phyloP scores from a whole-genome alignment of 2,113 vertebrate genomes.

The Tapirus terrestris region DNA sequence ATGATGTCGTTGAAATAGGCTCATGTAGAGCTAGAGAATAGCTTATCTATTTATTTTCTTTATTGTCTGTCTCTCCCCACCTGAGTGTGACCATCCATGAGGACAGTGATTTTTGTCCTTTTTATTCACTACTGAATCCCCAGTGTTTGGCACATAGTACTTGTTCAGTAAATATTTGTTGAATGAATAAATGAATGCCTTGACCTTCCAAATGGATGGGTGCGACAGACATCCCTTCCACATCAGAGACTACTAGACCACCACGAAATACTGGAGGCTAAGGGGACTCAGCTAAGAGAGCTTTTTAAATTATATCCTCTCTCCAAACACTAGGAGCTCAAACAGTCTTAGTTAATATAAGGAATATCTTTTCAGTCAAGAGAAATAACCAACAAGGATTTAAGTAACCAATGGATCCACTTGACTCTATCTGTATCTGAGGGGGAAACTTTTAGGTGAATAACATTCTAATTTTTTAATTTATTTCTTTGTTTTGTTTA shows the following conservation, averaged over 20 bases:
- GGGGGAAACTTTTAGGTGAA: not conserved
- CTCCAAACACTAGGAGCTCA: not conserved
- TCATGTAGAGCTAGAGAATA: not conserved
- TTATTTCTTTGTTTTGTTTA: not conserved
- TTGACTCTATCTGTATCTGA: not conserved
- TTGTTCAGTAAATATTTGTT: slow-evolving; percentile 3
- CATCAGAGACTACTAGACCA: not conserved
- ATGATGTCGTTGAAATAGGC: not conserved
- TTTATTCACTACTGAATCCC: not conserved
- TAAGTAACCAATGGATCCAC: not conserved
- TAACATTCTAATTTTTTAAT: not conserved
- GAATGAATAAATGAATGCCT: not conserved
- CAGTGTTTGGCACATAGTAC: not conserved
- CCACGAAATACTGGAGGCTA: not conserved
- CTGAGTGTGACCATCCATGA: not conserved
- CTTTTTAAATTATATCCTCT: not conserved
- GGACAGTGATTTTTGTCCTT: not conserved
- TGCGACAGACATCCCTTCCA: not conserved
- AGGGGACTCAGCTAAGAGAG: not conserved
- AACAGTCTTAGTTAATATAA: not conserved
- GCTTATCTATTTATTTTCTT: not conserved
- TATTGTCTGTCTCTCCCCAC: not conserved
- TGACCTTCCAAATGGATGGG: not conserved
- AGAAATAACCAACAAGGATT: not conserved
- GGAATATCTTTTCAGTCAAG: not conserved